Conservation (phyloP, 2,113 vertebrate genomes). For the Tragulus kanchil region DNA sequence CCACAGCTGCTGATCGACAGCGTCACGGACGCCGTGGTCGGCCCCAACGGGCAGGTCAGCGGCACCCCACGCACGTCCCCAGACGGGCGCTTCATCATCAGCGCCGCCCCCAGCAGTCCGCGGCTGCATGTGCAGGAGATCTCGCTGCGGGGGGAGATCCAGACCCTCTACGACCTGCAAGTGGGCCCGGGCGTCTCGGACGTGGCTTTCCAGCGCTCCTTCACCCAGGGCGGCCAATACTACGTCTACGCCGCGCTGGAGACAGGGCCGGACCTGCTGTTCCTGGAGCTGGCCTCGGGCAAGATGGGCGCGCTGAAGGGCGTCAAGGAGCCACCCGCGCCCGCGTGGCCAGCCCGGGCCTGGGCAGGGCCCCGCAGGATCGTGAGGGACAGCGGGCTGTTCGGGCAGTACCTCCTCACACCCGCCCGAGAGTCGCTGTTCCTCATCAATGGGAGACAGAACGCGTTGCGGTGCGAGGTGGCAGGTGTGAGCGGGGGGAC, state of each 20-base stretch:
- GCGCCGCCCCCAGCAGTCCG: constrained; percentile 82
- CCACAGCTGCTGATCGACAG: constrained; percentile 94
- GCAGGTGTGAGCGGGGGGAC: constrained; percentile 93
- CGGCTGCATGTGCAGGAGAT: constrained; percentile 92
- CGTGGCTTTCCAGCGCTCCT: constrained; percentile 95
- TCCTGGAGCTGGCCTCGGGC: constrained; percentile 93
- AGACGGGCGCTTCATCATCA: constrained; percentile 93
- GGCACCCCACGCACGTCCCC: constrained; percentile 92
- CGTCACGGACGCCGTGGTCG: constrained; percentile 92
- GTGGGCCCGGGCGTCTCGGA: constrained; percentile 88
- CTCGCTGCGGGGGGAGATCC: constrained; percentile 91
- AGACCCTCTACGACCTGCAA: constrained; percentile 86
- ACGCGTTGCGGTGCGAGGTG: constrained; percentile 94
- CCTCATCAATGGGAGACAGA: constrained; percentile 94
- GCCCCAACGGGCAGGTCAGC: constrained; percentile 88
- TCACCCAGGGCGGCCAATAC: constrained; percentile 92
- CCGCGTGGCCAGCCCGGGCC: constrained; percentile 89
- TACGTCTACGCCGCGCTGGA: constrained; percentile 90
- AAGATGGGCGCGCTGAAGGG: constrained; percentile 89
- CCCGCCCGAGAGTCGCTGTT: constrained; percentile 94
- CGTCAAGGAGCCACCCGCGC: constrained; percentile 89
- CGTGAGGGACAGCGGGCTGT: constrained; percentile 94
- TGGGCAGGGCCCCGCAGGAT: constrained; percentile 93
- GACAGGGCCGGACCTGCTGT: constrained; percentile 91
- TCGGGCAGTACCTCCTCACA: constrained; percentile 96